Percentiles rank a stretch among this genome's conserved stretches.
These are phyloP conservation scores for Hyaena hyaena DNA, from an alignment of 2,113 vertebrate genomes.

Conservation along the genomic window DNA sequence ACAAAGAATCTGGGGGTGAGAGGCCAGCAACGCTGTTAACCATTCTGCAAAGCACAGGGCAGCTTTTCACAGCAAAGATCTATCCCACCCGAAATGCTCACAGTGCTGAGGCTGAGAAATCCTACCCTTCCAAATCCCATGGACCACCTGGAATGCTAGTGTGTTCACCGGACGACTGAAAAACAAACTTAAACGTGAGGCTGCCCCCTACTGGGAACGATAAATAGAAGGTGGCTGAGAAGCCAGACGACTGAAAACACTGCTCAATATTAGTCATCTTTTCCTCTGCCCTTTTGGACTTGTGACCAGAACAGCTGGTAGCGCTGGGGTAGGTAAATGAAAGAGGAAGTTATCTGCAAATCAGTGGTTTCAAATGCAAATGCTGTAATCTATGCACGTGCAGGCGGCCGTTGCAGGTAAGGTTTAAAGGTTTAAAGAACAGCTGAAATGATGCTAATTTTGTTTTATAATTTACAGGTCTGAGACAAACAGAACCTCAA, in stretches of 20 bases:
- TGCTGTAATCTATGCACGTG: not conserved
- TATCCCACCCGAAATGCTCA: not conserved
- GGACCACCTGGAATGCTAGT: not conserved
- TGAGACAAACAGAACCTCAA: slow-evolving; percentile 22
- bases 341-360: slow-evolving; percentile 74
- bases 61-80: not conserved
- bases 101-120: not conserved
- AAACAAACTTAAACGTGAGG: not conserved
- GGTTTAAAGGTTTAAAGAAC: not conserved
- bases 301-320: slow-evolving; percentile 35
- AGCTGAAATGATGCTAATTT: slow-evolving; percentile 12
- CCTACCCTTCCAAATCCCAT: not conserved
- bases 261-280: slow-evolving; percentile 52
- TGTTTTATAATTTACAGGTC: slow-evolving; percentile 33
- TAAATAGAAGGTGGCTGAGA: not conserved
- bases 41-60: not conserved
- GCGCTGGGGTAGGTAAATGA: not conserved
- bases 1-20: not conserved
- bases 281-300: not conserved
- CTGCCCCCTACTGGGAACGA: not conserved
- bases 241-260: not conserved
- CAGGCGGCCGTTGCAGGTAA: not conserved
- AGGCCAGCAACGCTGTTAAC: not conserved
- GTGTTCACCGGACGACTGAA: not conserved
- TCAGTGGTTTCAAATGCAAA: slow-evolving; percentile 71